phyloP scores from a whole-genome alignment of 2,797 vertebrate species.

The Myripristis murdjan region DNA sequence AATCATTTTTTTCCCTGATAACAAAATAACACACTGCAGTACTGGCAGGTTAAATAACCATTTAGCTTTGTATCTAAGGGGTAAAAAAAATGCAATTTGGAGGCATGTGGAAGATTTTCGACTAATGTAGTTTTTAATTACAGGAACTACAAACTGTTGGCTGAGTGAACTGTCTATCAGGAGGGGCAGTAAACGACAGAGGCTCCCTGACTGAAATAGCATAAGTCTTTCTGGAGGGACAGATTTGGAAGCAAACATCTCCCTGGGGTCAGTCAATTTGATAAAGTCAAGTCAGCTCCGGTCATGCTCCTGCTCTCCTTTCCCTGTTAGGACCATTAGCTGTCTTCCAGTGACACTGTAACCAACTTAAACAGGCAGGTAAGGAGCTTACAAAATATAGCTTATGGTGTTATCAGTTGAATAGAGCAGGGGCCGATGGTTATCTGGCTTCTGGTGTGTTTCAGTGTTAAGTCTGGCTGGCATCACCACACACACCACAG shows the following conservation, averaged over 20 bases:
- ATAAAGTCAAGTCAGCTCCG: constrained; percentile 17
- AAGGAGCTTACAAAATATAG: constrained; percentile 34
- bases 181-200: constrained; percentile 51
- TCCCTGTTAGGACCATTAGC: constrained; percentile 2
- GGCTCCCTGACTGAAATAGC: constrained; percentile 49
- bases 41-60: constrained; percentile 10
- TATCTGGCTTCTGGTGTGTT: constrained; percentile 32
- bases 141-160: constrained; percentile 34
- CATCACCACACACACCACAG: constrained; percentile 43
- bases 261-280: constrained; percentile 11
- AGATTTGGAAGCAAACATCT: constrained; percentile 34
- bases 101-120: constrained; percentile 14
- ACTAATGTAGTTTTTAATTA: constrained; percentile 54
- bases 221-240: constrained; percentile 38
- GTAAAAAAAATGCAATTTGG: neutral
- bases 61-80: constrained; percentile 19
- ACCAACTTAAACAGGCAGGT: constrained; percentile 38
- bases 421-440: constrained; percentile 13
- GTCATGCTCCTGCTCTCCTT: constrained; percentile 2
- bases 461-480: constrained; percentile 36
- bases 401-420: constrained; percentile 13
- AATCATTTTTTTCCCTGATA: neutral
- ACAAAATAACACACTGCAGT: neutral
- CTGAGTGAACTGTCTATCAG: constrained; percentile 59
- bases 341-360: constrained; percentile 24